These are phyloP conservation scores for Lithophane socia DNA, from an alignment of 2,888 invertebrate species.

Conservation along the genomic window DNA sequence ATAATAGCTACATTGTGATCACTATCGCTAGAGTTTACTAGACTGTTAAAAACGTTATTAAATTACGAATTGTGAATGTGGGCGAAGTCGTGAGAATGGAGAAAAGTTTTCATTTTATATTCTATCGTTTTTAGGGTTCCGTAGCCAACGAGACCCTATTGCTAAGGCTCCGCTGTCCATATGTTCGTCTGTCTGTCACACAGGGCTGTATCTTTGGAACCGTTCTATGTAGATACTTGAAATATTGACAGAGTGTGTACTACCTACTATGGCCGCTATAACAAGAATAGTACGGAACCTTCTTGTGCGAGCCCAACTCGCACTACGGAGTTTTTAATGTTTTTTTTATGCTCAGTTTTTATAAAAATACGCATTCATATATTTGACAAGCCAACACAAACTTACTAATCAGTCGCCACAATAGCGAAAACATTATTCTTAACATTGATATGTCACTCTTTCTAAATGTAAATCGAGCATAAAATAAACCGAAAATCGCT, in stretches of 20 bases:
- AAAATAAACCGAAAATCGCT: neutral
- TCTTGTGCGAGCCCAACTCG: too few relatives aligned
- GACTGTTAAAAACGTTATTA: neutral
- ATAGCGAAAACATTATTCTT: constrained; percentile 6
- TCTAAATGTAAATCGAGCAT: constrained; percentile 8
- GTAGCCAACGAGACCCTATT: neutral
- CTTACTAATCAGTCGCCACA: neutral
- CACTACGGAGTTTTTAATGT: too few relatives aligned
- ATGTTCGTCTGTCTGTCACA: neutral
- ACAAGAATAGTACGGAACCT: too few relatives aligned
- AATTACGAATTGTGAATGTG: neutral
- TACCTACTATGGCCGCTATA: too few relatives aligned
- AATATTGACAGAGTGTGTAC: too few relatives aligned
- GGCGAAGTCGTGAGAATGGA: neutral
- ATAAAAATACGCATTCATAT: constrained; percentile 9
- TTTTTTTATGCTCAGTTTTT: neutral
- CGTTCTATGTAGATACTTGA: too few relatives aligned
- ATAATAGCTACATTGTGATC: neutral
- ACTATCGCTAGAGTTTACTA: neutral
- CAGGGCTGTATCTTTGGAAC: too few relatives aligned
- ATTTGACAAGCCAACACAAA: constrained; percentile 37
- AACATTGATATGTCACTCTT: constrained; percentile 8
- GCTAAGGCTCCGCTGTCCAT: too few relatives aligned
- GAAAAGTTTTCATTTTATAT: neutral
- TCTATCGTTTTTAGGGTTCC: neutral